A percentile compares a stretch with the other conserved stretches of the same genome.
phyloP scores from a whole-genome alignment of 2,888 invertebrate genomes.

The Dromius quadrimaculatus region DNA sequence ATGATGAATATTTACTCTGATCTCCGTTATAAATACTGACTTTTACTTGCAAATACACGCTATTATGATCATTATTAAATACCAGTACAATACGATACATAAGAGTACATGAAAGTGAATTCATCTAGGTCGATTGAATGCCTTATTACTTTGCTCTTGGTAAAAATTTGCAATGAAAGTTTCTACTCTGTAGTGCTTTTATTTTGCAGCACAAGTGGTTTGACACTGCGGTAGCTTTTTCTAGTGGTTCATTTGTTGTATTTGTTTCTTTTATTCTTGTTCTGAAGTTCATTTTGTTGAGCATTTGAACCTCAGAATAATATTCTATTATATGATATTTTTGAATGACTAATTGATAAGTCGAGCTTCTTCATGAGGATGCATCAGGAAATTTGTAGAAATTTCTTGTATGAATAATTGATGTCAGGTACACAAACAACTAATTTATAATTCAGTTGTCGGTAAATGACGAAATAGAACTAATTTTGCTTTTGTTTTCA shows the following conservation, averaged over 20 bases:
- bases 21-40: not conserved
- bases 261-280: no score
- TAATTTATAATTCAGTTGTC: conserved; percentile 9
- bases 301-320: no score
- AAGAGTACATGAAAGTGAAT: conserved; percentile 10
- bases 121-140: conserved; percentile 17
- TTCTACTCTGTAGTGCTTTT: not conserved
- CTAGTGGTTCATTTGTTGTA: no score
- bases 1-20: not conserved
- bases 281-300: no score
- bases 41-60: not conserved
- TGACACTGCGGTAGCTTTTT: no score
- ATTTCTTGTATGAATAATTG: conserved; percentile 1
- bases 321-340: no score
- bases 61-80: not conserved
- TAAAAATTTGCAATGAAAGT: conserved; percentile 32
- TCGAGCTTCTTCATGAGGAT: no score
- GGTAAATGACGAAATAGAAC: conserved; percentile 10
- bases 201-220: conserved; percentile 10
- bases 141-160: not conserved
- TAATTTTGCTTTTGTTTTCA: conserved; percentile 34
- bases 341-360: no score
- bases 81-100: not conserved
- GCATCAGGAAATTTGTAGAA: no score
- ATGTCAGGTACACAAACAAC: conserved; percentile 9